Conservation (phyloP, 2,797 vertebrate species). For the Todus mexicanus region DNA sequence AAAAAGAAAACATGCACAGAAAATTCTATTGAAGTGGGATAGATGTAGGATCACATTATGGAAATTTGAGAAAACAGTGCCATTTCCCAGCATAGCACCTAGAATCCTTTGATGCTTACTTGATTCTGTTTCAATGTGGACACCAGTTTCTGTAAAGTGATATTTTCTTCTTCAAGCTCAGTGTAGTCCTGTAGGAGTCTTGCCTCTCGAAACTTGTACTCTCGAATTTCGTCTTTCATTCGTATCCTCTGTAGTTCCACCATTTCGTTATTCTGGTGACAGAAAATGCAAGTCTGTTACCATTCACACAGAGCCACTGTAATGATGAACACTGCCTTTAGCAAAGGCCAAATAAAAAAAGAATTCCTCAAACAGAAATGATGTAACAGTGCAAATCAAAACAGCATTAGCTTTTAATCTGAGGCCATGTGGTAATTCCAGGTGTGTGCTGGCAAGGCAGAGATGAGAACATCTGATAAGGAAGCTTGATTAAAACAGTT, state of each 20-base stretch:
- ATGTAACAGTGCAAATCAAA: neutral
- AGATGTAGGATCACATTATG: rapidly evolving
- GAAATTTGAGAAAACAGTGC: neutral
- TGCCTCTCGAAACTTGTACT: constrained; percentile 95
- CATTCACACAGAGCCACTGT: neutral
- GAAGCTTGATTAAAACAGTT: neutral
- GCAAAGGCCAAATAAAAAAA: neutral
- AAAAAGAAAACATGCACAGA: neutral
- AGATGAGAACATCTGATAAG: neutral
- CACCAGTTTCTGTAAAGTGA: constrained; percentile 94
- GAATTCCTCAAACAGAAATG: neutral
- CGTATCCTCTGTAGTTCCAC: constrained; percentile 89
- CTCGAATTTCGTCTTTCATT: constrained; percentile 96
- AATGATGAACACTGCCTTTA: neutral
- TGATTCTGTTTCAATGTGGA: constrained; percentile 95
- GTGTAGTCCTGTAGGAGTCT: constrained; percentile 96
- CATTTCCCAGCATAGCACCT: neutral
- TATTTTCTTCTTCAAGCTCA: constrained; percentile 97
- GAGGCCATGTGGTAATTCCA: neutral
- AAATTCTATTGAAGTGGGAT: neutral
- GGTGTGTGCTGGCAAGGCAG: neutral
- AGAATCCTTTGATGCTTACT: constrained; percentile 70
- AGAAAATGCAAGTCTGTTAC: neutral
- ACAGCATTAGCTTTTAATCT: neutral
- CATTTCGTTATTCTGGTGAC: constrained; percentile 86